These are phyloP conservation scores for Clamator glandarius DNA, from an alignment of 2,797 vertebrate species.

Conservation along the genomic window DNA sequence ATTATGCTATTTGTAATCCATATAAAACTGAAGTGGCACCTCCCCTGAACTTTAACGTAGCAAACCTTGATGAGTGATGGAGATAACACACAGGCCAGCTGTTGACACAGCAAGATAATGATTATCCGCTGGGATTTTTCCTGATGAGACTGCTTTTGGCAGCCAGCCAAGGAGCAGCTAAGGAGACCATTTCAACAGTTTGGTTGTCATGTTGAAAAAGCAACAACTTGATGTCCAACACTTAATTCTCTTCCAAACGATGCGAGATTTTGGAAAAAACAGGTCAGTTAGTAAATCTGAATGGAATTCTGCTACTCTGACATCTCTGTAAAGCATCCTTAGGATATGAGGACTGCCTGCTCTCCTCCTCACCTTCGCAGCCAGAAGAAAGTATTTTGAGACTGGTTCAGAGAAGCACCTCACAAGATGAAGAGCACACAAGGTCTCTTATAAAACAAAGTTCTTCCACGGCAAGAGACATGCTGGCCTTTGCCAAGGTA, in stretches of 20 bases:
- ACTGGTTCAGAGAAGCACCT: background rate
- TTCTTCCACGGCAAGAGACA: background rate
- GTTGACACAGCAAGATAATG: constrained; percentile 55
- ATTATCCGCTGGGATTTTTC: constrained; percentile 51
- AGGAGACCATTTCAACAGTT: constrained; percentile 3
- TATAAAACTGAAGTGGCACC: background rate
- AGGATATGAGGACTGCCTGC: background rate
- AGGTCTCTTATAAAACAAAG: background rate
- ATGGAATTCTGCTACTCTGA: background rate
- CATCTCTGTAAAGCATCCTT: background rate
- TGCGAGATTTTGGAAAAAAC: background rate
- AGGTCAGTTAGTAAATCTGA: background rate
- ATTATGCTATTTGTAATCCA: background rate
- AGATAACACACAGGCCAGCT: background rate
- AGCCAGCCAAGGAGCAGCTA: constrained; percentile 8
- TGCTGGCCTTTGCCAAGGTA: background rate
- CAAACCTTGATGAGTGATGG: background rate
- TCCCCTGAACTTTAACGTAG: background rate
- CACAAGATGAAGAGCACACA: background rate
- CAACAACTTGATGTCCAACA: rapidly evolving
- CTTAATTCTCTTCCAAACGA: background rate
- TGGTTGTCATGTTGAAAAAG: background rate
- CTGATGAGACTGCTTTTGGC: constrained; percentile 26
- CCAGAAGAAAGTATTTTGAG: background rate
- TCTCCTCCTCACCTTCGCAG: background rate